Evolutionary conservation across 2,797 vertebrate species (phyloP), one percentile per base, ranked within the genome.

Genomic region (Eulemur coronatus): DNA sequence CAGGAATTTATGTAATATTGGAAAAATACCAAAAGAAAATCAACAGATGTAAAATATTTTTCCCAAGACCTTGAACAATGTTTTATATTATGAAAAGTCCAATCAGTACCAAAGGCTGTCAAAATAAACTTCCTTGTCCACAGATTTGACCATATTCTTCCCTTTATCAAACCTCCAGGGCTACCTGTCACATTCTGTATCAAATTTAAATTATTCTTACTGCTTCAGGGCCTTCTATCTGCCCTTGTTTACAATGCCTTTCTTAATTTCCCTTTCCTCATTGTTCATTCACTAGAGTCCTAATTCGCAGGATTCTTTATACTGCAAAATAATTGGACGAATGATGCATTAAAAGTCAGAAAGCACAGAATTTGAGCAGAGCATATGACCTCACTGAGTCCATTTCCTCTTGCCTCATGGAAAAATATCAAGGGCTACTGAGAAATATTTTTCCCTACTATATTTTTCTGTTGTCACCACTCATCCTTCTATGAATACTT

Each of bases 161-260:
- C 18, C 4, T 61, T 90, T 82, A 48, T 95, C 55, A 96, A 89
- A 38, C 14, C 73, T 86, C 91, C 5, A n/a, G 76, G 30, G 63
- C 13, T 80, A n/a, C 63, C n/a, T 90, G 86, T 92, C 82, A 90
- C 26, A 46, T 91, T 95, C 72, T 63, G 35, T 57, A 91, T 94
- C 76, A 92, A 93, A 98, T 86, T 88, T 90, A 93, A 96, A 95
- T 84, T 48, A 92, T 92, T 79, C 57, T 95, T 41, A 75, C 15
- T 59, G 67, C 75, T 70, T 82, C 63, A 57, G 69, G 70, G 79
- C 2, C 50, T 76, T 85, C 72, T 81, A 67, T 67, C 61, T 82
- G 80, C 52, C 90, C 67, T 88, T 97, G 57, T 69, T 96, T 91
- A 33, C 14, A 67, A 75, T 14, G 35, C 11, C 79, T 91, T 94